Evolutionary conservation across 1,140 invertebrate species (phyloP), one percentile per base, ranked within the genome.

Genomic region (Lucilia cuprina): DNA sequence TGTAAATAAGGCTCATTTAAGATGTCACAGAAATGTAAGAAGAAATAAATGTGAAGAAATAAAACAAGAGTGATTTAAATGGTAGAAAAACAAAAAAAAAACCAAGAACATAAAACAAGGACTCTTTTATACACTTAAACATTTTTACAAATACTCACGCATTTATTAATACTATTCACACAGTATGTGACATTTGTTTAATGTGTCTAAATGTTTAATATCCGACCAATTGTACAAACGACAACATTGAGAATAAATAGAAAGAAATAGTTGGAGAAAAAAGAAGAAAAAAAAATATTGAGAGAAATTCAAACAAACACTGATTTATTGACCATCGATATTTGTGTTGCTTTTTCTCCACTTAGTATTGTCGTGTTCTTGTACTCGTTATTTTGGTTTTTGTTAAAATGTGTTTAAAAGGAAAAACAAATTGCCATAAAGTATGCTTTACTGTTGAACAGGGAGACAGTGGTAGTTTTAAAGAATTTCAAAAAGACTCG

Each of bases 21-120:
- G 65, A 70, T 70, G 65, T 70, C 65, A 70, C n/a, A 70, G n/a
- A 70, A 70, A 70, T 70, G 65, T 70, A 8, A 70, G 21, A 70
- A 55, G 21, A 70, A 70, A 70, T 21, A 55, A 55, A 70, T 70
- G 65, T 4, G 8, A 5, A 70, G 5, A 70, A 70, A 70, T 70
- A 70, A 70, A 70, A 19, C 65, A 70, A n/a, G 14, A n/a, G n/a
- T 12, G n/a, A 70, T 70, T 21, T 25, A 70, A 19, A 21, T 10
- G n/a, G 8, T 25, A 70, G 8, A 70, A 25, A n/a, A n/a, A 70
- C 3, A 2, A 21, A 5, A 70, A 70, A 21, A 70, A 10, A 70
- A 70, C n/a, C n/a, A n/a, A n/a, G 0, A 70, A 21, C 65, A 7
- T n/a, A 70, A 19, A 21, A 7, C 3, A 7, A 70, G 65, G 65